These are phyloP conservation scores for Cyclura pinguis DNA, from an alignment of 2,797 vertebrate genomes.

Conservation along the genomic window DNA sequence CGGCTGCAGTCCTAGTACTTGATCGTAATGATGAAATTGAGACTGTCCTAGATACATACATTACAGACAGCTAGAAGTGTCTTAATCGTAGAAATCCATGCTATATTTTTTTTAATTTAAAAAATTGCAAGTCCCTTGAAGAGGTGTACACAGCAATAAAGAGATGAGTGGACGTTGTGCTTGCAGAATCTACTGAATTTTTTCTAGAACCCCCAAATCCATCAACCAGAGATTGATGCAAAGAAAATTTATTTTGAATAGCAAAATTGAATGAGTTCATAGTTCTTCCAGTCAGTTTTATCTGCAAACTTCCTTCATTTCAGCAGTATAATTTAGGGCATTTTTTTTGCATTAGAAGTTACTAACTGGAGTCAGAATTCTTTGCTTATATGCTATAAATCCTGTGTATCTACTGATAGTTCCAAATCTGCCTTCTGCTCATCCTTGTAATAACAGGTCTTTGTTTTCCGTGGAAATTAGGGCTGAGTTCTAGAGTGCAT, in stretches of 20 bases:
- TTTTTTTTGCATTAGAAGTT: neutral
- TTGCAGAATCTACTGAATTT: neutral
- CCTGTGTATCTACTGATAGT: neutral
- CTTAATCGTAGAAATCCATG: slow-evolving; percentile 68
- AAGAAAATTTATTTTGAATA: neutral
- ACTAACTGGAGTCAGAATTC: neutral
- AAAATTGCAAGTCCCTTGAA: slow-evolving; percentile 44
- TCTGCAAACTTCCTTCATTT: neutral
- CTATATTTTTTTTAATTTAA: slow-evolving; percentile 51
- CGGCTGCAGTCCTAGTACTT: slow-evolving; percentile 60
- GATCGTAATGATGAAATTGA: slow-evolving; percentile 68
- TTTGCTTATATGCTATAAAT: neutral
- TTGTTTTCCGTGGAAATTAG: slow-evolving; percentile 37
- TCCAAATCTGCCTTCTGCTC: neutral
- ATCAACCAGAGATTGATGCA: neutral
- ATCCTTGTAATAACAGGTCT: slow-evolving; percentile 25
- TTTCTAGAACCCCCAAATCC: neutral
- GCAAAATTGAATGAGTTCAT: neutral
- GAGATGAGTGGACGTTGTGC: neutral
- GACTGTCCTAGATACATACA: slow-evolving; percentile 65
- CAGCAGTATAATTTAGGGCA: neutral
- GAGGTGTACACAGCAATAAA: slow-evolving; percentile 44
- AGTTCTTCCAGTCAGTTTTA: neutral
- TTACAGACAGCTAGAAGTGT: slow-evolving; percentile 75
- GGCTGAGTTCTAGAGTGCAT: slow-evolving; percentile 12